phyloP scores from a whole-genome alignment of 1,140 invertebrate species.

The Tigriopus japonicus region DNA sequence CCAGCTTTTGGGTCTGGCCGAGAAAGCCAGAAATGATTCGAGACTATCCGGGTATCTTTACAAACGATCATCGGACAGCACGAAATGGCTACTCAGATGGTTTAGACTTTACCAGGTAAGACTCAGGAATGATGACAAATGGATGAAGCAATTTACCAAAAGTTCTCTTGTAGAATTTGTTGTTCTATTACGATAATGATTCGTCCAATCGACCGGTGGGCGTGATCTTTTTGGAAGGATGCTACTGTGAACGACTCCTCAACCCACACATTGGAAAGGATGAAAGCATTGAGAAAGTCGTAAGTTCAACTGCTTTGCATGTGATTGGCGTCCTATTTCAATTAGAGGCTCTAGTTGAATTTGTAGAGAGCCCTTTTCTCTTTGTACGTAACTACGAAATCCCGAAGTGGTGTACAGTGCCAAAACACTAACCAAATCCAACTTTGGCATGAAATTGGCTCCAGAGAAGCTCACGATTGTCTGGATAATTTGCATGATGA shows the following conservation, averaged over 20 bases:
- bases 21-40: slow-evolving; percentile 58
- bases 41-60: slow-evolving; percentile 56
- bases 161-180: slow-evolving; percentile 43
- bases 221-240: slow-evolving; percentile 66
- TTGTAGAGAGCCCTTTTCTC: too few species aligned
- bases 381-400: too few species aligned
- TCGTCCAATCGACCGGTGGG: slow-evolving; percentile 52
- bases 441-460: too few species aligned
- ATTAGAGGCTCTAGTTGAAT: too few species aligned
- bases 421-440: too few species aligned
- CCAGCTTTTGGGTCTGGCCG: slow-evolving; percentile 59
- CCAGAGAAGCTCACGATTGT: too few species aligned
- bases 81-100: slow-evolving; percentile 74
- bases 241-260: slow-evolving; percentile 63
- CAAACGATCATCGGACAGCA: slow-evolving; percentile 62
- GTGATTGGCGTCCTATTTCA: too few species aligned
- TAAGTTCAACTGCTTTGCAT: too few species aligned
- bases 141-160: neutral
- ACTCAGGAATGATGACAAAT: neutral
- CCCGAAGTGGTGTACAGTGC: too few species aligned
- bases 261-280: neutral
- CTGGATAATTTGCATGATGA: too few species aligned
- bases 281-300: too few species aligned
- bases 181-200: slow-evolving; percentile 80
- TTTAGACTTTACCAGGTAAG: slow-evolving; percentile 73